Conservation (phyloP, 2,888 invertebrate genomes). For the Amblyteles armatorius region DNA sequence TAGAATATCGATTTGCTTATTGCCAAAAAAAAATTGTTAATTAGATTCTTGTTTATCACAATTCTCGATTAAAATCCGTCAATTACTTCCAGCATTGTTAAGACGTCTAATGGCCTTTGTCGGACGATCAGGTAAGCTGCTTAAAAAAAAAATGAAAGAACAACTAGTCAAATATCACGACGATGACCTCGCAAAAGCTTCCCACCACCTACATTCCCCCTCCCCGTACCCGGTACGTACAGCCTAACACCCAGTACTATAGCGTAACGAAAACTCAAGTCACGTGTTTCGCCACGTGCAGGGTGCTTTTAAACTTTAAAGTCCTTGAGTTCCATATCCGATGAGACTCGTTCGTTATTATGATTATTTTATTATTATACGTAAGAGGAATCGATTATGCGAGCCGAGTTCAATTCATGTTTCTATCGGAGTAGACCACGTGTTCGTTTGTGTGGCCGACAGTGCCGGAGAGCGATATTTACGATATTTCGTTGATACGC, state of each 20-base stretch:
- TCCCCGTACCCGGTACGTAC: background rate
- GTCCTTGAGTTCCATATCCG: background rate
- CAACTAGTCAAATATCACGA: background rate
- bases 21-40: background rate
- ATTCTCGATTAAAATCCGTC: background rate
- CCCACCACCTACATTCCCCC: background rate
- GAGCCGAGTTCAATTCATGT: background rate
- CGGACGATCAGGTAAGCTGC: background rate
- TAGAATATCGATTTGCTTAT: background rate
- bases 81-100: background rate
- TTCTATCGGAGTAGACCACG: background rate
- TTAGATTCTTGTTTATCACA: background rate
- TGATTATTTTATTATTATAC: slow-evolving; percentile 8
- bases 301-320: slow-evolving; percentile 26
- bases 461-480: background rate
- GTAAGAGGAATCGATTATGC: background rate
- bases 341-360: slow-evolving; percentile 18
- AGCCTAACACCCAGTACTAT: background rate
- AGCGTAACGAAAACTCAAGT: slow-evolving; percentile 3
- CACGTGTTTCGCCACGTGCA: slow-evolving; percentile 9
- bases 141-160: background rate
- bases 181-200: slow-evolving; percentile 2
- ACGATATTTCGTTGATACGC: background rate
- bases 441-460: background rate
- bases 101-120: background rate